Evolutionary conservation across 2,797 vertebrate genomes (phyloP).

Genomic region (Pogonophryne albipinna): DNA sequence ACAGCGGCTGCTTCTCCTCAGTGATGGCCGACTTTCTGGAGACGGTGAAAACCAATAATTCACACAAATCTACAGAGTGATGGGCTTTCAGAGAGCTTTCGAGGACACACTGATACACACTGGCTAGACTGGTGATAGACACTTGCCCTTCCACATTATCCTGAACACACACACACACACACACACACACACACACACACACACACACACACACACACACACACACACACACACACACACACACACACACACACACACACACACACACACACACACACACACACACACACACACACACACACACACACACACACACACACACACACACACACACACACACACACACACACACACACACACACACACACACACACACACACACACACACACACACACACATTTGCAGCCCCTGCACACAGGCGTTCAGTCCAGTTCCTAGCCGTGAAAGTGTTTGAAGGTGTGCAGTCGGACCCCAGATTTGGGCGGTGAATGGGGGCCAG

Average conservation of each 20-base stretch:
- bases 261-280: too few relatives aligned
- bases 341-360: not conserved
- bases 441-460: conserved; percentile 70
- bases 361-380: too few relatives aligned
- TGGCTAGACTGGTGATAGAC: conserved; percentile 1
- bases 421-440: conserved; percentile 10
- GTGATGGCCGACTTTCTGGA: conserved; percentile 30
- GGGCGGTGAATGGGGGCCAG: conserved; percentile 68
- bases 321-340: conserved; percentile 1
- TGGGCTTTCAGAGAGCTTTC: conserved; percentile 63
- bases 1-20: conserved; percentile 6
- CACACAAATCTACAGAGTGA: conserved; percentile 55
- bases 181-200: not conserved
- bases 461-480: conserved; percentile 47
- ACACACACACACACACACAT: too few relatives aligned
- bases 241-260: not conserved
- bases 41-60: conserved; percentile 62
- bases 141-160: too few relatives aligned
- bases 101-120: conserved; percentile 43
- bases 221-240: not conserved
- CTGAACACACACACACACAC: conserved; percentile 6
- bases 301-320: not conserved
- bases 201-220: too few relatives aligned
- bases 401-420: too few relatives aligned
- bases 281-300: not conserved